A percentile compares a stretch with the other conserved stretches of the same genome.
These are phyloP conservation scores for Percina caprodes DNA, from an alignment of 2,113 vertebrate species.

Conservation along the genomic window DNA sequence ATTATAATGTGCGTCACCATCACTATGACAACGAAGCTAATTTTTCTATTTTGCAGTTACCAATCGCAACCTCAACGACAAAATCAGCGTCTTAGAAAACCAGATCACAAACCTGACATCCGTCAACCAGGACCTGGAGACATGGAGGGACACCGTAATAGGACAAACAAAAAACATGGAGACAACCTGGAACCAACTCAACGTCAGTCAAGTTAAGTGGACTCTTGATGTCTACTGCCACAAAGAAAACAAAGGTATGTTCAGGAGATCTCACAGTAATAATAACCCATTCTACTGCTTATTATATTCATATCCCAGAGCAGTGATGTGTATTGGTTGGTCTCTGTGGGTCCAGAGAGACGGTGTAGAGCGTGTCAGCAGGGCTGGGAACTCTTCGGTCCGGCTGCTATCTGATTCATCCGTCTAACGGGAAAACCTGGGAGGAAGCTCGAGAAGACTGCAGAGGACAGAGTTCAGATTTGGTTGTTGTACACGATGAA, in stretches of 20 bases:
- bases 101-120: neutral
- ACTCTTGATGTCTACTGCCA: too few relatives aligned
- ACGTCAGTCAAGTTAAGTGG: too few relatives aligned
- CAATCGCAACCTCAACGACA: neutral
- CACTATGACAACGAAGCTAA: too few relatives aligned
- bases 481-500: too few relatives aligned
- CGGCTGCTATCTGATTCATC: neutral
- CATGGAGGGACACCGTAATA: neutral
- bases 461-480: too few relatives aligned
- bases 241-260: neutral
- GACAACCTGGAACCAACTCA: too few relatives aligned
- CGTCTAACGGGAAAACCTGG: accelerated
- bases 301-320: neutral
- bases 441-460: too few relatives aligned
- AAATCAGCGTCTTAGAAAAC: neutral
- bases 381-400: accelerated
- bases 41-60: too few relatives aligned
- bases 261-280: neutral
- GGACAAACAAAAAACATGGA: neutral
- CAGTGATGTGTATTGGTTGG: neutral
- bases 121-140: too few relatives aligned
- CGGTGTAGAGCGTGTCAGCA: neutral
- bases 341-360: neutral
- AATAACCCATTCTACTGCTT: too few relatives aligned
- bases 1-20: too few relatives aligned